These are phyloP conservation scores for Temnothorax curvispinosus DNA, from an alignment of 1,140 invertebrate genomes.

Conservation along the genomic window DNA sequence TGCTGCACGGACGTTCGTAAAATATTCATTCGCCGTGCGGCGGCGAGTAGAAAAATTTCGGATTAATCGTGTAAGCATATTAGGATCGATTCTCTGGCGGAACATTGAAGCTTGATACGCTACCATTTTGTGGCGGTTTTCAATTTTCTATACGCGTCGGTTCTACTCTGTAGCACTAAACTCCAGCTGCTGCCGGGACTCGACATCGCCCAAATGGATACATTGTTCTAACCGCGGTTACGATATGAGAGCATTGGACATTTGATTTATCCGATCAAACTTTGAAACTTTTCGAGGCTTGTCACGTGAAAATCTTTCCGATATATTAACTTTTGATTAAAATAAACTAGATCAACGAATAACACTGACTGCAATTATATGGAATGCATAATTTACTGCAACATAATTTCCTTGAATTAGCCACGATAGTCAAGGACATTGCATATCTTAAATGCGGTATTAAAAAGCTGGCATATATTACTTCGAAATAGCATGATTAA, in stretches of 20 bases:
- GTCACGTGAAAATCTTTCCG: neutral
- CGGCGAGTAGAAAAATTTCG: neutral
- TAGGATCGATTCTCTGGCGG: neutral
- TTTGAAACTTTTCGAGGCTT: neutral
- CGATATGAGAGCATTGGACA: neutral
- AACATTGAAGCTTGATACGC: neutral
- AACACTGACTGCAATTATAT: neutral
- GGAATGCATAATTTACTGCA: neutral
- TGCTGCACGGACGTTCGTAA: neutral
- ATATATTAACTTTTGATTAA: neutral
- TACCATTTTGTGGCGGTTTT: conserved; percentile 6
- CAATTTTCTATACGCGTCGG: conserved; percentile 25
- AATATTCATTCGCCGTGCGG: neutral
- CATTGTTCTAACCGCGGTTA: conserved; percentile 24
- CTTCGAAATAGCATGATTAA: neutral
- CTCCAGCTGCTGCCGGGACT: neutral
- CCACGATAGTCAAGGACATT: neutral
- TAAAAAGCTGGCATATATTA: neutral
- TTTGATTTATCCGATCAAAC: conserved; percentile 28
- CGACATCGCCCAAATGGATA: neutral
- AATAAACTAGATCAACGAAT: neutral
- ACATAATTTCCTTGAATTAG: neutral
- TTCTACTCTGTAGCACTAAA: neutral
- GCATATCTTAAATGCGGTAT: neutral
- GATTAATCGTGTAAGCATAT: conserved; percentile 17